Base-by-base conservation (phyloP, 2,113 vertebrate genomes). In the Brienomyrus longianalis region DNA sequence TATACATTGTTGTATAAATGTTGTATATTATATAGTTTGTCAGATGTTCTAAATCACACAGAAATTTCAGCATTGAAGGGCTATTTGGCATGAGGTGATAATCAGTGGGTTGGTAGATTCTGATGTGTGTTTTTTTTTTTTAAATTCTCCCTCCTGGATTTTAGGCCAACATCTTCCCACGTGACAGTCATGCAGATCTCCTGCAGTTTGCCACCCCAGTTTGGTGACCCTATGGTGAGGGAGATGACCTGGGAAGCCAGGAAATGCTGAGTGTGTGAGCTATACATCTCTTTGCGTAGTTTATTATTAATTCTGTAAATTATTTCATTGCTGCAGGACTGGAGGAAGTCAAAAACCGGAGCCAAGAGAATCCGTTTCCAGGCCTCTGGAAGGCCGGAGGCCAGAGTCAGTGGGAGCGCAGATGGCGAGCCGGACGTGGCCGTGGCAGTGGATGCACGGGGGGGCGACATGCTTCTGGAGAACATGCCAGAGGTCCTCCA, bases 401-500 rank as follows among this genome's bases (percentile, higher is more conserved):
- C 5, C 48, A 2, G 13, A 86, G n/a, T 3, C 2, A 5, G 19
- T 9, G 1, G 2, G 56, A 52, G n/a, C 8, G 0, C 70, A 31
- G 62, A 31, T 9, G 27, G 47, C 3, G 50, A 19, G 31, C 27
- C 50, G 11, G 74, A 19, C 15, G 4, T 1, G 0, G 74, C 43
- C 35, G 15, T 19, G 74, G 74, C 13, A 19, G 74, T 19, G 35
- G 31, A 80, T 19, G 15, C 31, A 39, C 17, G 2, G 35, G 5
- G 74, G 35, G 31, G 31, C 43, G 50, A 50, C 35, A 21, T 84
- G n/a, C 88, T 91, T n/a, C 21, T 90, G 43, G 91, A 77, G 87
- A 89, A 89, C 89, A 91, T 83, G 87, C 90, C 92, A 10, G 90
- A 85, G 21, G 88, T 92, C 70, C 84, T 91, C 77, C 90, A 91